Evolutionary conservation across 2,888 invertebrate species (phyloP), one percentile per base, ranked within the genome.

Genomic region (Calameuta pallipes): DNA sequence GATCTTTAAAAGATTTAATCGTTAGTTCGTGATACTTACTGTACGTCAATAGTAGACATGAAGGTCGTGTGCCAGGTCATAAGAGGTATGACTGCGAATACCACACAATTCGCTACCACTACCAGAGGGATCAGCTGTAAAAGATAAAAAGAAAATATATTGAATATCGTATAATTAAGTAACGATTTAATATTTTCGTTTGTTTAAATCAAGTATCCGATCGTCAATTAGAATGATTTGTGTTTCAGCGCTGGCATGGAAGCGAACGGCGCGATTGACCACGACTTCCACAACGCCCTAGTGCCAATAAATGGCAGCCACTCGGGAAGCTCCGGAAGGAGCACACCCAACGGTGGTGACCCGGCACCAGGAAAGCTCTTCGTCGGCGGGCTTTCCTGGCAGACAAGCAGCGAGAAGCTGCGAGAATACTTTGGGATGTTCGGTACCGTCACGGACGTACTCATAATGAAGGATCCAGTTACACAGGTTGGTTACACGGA

Each of bases 401-500:
- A 97, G 92, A 98, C 98, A 31, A 97, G 97, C 89, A 96, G 96
- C 78, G 97, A 98, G 92, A 98, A 97, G 92, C 94, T 98, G n/a
- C 93, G 96, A 87, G 97, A 97, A 88, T 98, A 98, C 92, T 98
- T 98, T 87, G 96, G 96, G 78, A 97, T 97, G 96, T 98, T 97
- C 88, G 98, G 98, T 79, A 95, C 96, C 9, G 97, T 98, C 84
- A 96, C 97, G 56, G 97, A 98, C 91, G 97, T 98, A 78, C 94
- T 97, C 82, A 97, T 98, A 88, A 97, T 98, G 97, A 97, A 97
- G 93, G 97, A 98, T 92, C 97, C 97, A 1, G 96, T 97, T 69
- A 97, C 97, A 83, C 97, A 97, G 96, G 97, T 97, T 93, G 92
- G 92, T 86, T 82, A 35, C 74, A 35, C 74, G 74, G 35, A 34